Evolutionary conservation across 2,888 invertebrate genomes (phyloP), one percentile per base, ranked within the genome.

Genomic region (Tetropium fuscum): DNA sequence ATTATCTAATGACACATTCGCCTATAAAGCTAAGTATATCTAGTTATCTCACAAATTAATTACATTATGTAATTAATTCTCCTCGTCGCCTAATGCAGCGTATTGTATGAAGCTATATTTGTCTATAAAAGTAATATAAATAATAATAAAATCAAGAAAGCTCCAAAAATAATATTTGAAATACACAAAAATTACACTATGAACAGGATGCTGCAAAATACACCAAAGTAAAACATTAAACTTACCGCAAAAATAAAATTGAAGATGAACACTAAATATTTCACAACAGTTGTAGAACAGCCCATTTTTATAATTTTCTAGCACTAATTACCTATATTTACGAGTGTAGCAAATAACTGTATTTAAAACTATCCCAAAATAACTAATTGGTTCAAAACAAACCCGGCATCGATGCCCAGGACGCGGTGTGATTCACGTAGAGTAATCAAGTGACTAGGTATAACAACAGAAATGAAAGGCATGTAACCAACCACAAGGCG

Each of bases 191-290:
- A n/a, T n/a, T 2, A 44, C 20, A 36, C 15, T 22, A 43, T 43
- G 43, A 53, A 58, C 32, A 45, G 32, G 40, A 48, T 45, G 15
- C 25, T 4, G n/a, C 4, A 49, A n/a, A 25, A 38, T 22, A 43
- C 6, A 27, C 25, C 22, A 6, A 3, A 16, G n/a, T 3, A 20
- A 11, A 51, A 25, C 19, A 13, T 18, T 20, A 13, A n/a, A 90
- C 91, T 90, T 82, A 91, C 91, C 85, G 89, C 88, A 74, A 90
- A 90, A 66, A 91, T 74, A 72, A 90, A 78, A 69, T 79, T 79
- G 62, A 78, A 74, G 60, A 78, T 60, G 57, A 79, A 79, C 57
- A 79, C 72, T 13, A 78, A 51, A 60, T 77, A 78, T 69, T 78
- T 79, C 49, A 78, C 77, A 16, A 78, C 63, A 15, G 76, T 72